Evolutionary conservation across 2,888 invertebrate genomes (phyloP), one percentile per base, ranked within the genome.

Genomic region (Ypsolopha sequella): DNA sequence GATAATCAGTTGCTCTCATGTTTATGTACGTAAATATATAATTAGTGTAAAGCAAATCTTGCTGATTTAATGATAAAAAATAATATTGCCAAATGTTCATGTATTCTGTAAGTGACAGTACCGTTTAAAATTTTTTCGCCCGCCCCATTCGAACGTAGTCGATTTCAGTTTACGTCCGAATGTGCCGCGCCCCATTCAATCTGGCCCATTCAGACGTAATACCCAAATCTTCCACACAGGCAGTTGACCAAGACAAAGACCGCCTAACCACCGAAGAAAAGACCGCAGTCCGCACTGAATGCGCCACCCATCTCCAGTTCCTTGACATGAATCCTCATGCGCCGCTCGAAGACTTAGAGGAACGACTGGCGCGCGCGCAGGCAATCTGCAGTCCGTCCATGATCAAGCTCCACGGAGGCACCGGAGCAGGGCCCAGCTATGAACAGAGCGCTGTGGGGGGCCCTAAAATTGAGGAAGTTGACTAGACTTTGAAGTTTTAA

Each of bases 321-420:
- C 77, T 97, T 39, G 97, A 97, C 61, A 76, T 81, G 24, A 95
- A 96, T 68, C 89, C 90, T 1, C 80, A 94, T 45, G 96, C 95
- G 6, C 91, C 93, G 50, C 92, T 92, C 61, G 91, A 91, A 7
- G 95, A 95, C 60, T 91, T 91, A 58, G 94, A 95, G 50, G 89
- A 92, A 58, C 93, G 91, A 63, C 76, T 95, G 60, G 92, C 93
- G 65, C 91, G 93, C 50, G 80, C 93, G 14, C 94, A 95, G 69
- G 88, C 87, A 13, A 89, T 92, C 13, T 95, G 94, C 66, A 89
- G 91, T 50, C 94, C 95, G 0, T 87, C 94, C 44, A 95, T 96
- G 91, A 89, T 93, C 70, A 95, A 95, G 66, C 76, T 95, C n/a
- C 94, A 95, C 60, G 92, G 91, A 49, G 87, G 80, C 6, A 63